These are phyloP conservation scores for Poeciliopsis turneri DNA, from an alignment of 2,797 vertebrate genomes.

Conservation along the genomic window DNA sequence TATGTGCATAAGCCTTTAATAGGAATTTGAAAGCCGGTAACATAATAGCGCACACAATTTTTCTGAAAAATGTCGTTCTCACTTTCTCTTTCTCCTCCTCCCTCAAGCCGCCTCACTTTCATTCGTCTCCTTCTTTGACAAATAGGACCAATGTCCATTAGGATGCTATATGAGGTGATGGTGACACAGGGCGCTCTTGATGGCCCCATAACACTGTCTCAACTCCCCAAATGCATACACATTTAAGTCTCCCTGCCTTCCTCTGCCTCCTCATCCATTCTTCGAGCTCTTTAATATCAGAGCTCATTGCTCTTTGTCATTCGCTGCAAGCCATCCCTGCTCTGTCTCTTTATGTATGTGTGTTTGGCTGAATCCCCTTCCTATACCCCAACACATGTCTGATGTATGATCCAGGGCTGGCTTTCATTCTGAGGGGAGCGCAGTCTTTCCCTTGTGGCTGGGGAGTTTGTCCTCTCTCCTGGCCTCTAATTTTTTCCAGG, in stretches of 20 bases:
- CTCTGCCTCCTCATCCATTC: slow-evolving; percentile 53
- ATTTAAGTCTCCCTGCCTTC: slow-evolving; percentile 33
- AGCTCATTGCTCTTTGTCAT: slow-evolving; percentile 75
- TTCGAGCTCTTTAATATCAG: slow-evolving; percentile 71
- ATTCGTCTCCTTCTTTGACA: slow-evolving; percentile 73
- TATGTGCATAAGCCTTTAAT: slow-evolving; percentile 64
- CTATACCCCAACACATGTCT: slow-evolving; percentile 55
- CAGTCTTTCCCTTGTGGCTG: slow-evolving; percentile 73
- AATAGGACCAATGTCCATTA: slow-evolving; percentile 76
- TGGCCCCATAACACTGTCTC: slow-evolving; percentile 59
- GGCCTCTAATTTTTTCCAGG: slow-evolving; percentile 77
- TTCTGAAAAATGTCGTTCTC: slow-evolving; percentile 72
- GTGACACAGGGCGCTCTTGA: slow-evolving; percentile 71
- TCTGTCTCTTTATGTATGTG: slow-evolving; percentile 21
- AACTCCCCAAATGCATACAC: slow-evolving; percentile 52
- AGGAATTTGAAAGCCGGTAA: slow-evolving; percentile 71
- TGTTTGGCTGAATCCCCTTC: slow-evolving; percentile 39
- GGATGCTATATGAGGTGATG: slow-evolving; percentile 80
- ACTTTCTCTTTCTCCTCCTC: slow-evolving; percentile 59
- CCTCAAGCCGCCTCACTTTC: slow-evolving; percentile 54
- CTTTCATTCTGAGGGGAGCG: slow-evolving; percentile 75
- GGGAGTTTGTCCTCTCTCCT: slow-evolving; percentile 55
- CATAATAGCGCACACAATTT: slow-evolving; percentile 73
- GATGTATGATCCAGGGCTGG: slow-evolving; percentile 76
- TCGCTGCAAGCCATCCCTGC: slow-evolving; percentile 30